A percentile compares a stretch with the other conserved stretches of the same genome.
These are phyloP conservation scores for Uloborus diversus DNA, from an alignment of 1,140 invertebrate species.

Conservation along the genomic window DNA sequence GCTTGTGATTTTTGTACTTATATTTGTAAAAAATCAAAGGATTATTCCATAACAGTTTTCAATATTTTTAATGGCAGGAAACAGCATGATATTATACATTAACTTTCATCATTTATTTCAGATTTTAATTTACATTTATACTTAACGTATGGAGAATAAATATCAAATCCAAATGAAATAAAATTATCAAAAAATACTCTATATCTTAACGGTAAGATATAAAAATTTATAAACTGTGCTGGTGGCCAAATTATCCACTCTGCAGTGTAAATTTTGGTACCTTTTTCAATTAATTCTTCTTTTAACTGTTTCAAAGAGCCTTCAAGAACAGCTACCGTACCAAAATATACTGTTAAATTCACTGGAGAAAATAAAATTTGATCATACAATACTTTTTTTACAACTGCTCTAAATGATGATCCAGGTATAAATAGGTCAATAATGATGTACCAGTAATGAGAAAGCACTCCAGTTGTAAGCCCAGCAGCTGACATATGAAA, in stretches of 20 bases:
- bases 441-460: slow-evolving; percentile 72
- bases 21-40: too few species aligned
- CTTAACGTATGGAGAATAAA: slow-evolving; percentile 92
- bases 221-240: slow-evolving; percentile 87
- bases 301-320: slow-evolving; percentile 66
- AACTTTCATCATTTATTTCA: not conserved
- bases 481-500: slow-evolving; percentile 83
- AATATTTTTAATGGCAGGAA: too few species aligned
- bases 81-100: too few species aligned
- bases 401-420: slow-evolving; percentile 73
- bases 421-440: slow-evolving; percentile 78
- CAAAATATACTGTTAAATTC: slow-evolving; percentile 82
- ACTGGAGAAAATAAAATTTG: slow-evolving; percentile 89
- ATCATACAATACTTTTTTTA: slow-evolving; percentile 87
- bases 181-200: slow-evolving; percentile 90
- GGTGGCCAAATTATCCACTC: slow-evolving; percentile 85
- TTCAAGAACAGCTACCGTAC: slow-evolving; percentile 79
- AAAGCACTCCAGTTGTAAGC: slow-evolving; percentile 74
- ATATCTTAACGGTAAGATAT: slow-evolving; percentile 82
- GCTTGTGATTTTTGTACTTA: too few species aligned
- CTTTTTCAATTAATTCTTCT: slow-evolving; percentile 73
- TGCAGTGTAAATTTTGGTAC: slow-evolving; percentile 78
- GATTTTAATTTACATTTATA: slow-evolving; percentile 64
- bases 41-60: too few species aligned
- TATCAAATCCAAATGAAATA: slow-evolving; percentile 88